Conservation (phyloP, 2,888 invertebrate species). For the Drosophila pseudotakahashii region DNA sequence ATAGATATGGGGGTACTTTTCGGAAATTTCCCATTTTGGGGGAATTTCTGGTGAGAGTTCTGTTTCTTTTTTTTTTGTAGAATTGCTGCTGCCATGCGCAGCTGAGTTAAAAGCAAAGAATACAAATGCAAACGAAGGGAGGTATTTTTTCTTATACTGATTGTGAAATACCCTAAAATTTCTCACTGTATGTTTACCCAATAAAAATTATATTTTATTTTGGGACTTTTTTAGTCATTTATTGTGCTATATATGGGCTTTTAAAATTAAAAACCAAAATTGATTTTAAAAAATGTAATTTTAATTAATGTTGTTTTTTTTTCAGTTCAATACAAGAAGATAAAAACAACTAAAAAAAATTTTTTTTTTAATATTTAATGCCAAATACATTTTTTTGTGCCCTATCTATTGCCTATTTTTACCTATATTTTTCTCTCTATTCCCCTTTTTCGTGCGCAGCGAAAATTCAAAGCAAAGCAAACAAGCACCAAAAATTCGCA, state of each 20-base stretch:
- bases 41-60: slow-evolving; percentile 30
- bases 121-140: neutral
- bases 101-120: slow-evolving; percentile 33
- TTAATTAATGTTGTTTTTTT: too few relatives aligned
- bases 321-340: too few relatives aligned
- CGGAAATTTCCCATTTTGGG: slow-evolving; percentile 17
- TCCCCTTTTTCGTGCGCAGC: slow-evolving; percentile 34
- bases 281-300: too few relatives aligned
- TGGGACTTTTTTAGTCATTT: too few relatives aligned
- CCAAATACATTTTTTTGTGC: too few relatives aligned
- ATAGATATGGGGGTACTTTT: slow-evolving; percentile 14
- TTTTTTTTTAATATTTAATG: too few relatives aligned
- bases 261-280: too few relatives aligned
- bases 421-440: neutral
- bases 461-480: slow-evolving; percentile 71
- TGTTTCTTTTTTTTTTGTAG: slow-evolving; percentile 3
- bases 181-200: too few relatives aligned
- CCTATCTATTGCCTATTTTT: slow-evolving; percentile 5
- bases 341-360: too few relatives aligned
- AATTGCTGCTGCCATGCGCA: slow-evolving; percentile 44
- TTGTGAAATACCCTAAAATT: neutral
- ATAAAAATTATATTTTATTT: neutral
- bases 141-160: neutral
- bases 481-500: slow-evolving; percentile 55
- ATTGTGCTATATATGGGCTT: too few relatives aligned